phyloP scores from a whole-genome alignment of 1,140 invertebrate genomes.

The Bombus turneri region DNA sequence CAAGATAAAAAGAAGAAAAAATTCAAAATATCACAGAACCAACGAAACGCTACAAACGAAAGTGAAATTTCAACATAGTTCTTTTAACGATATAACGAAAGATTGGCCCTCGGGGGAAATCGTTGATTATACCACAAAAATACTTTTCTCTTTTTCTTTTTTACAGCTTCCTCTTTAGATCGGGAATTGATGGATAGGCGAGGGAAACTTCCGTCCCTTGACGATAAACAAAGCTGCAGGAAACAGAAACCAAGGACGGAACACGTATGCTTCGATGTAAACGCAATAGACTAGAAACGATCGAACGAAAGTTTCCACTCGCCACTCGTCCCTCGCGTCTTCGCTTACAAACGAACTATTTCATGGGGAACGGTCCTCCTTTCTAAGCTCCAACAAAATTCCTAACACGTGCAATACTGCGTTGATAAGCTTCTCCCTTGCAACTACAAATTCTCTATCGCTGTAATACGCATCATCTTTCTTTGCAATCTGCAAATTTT shows the following conservation, averaged over 20 bases:
- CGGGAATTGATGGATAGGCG: neutral
- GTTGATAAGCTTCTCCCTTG: neutral
- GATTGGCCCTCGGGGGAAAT: neutral
- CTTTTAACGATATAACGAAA: no score
- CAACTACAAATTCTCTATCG: neutral
- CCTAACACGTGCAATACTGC: neutral
- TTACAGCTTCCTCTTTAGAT: neutral
- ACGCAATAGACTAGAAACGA: constrained; percentile 33
- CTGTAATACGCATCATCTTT: neutral
- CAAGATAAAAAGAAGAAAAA: no score
- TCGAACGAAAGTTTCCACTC: neutral
- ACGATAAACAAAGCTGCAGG: neutral
- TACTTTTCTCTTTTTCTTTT: neutral
- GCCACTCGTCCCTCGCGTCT: neutral
- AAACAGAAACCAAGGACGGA: constrained; percentile 38
- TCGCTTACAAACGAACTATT: neutral
- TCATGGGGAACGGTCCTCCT: neutral
- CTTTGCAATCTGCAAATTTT: neutral
- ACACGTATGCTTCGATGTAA: neutral
- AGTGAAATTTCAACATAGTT: neutral
- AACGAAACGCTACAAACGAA: neutral
- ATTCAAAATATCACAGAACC: neutral
- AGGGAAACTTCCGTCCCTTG: constrained; percentile 1
- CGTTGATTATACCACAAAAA: neutral
- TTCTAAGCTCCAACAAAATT: neutral